These are phyloP conservation scores for Enteromius afrohamiltoni DNA, from an alignment of 2,797 vertebrate genomes.

Conservation along the genomic window DNA sequence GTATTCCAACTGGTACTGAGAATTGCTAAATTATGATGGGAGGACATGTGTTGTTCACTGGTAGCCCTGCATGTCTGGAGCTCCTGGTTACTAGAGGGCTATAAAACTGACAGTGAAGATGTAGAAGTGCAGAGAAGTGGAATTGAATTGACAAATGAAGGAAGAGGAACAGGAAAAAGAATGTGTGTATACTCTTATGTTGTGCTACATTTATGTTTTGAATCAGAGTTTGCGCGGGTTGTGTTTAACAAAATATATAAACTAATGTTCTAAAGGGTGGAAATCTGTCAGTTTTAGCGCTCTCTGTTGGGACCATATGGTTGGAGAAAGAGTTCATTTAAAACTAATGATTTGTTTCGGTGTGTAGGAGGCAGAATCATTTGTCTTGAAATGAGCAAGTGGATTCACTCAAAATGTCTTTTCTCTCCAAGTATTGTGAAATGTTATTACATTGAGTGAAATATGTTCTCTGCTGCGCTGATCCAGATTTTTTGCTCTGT, in stretches of 20 bases:
- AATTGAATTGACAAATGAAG: slow-evolving; percentile 1
- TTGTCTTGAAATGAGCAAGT: slow-evolving; percentile 36
- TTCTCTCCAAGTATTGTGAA: slow-evolving; percentile 28
- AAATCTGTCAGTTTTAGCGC: slow-evolving; percentile 2
- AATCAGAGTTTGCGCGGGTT: neutral
- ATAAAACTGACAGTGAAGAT: slow-evolving; percentile 28
- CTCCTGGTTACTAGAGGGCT: slow-evolving; percentile 35
- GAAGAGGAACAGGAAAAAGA: slow-evolving; percentile 8
- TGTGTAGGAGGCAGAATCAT: slow-evolving; percentile 32
- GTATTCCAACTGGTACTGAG: slow-evolving; percentile 17
- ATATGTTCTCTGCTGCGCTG: neutral
- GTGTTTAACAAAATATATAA: neutral
- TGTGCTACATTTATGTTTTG: neutral
- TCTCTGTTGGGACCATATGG: slow-evolving; percentile 24
- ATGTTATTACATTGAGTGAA: slow-evolving; percentile 14
- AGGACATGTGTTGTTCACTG: slow-evolving; percentile 5
- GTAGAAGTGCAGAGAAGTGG: neutral
- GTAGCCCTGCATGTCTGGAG: slow-evolving; percentile 17
- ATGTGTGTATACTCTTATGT: neutral
- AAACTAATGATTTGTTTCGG: slow-evolving; percentile 35
- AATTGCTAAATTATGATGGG: slow-evolving; percentile 19
- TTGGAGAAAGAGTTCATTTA: slow-evolving; percentile 17
- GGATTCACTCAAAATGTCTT: slow-evolving; percentile 23
- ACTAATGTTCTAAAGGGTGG: neutral
- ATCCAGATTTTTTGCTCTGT: slow-evolving; percentile 12